These are phyloP conservation scores for Montipora capricornis DNA, from an alignment of 64 coral and sea anemone species.

Conservation along the genomic window DNA sequence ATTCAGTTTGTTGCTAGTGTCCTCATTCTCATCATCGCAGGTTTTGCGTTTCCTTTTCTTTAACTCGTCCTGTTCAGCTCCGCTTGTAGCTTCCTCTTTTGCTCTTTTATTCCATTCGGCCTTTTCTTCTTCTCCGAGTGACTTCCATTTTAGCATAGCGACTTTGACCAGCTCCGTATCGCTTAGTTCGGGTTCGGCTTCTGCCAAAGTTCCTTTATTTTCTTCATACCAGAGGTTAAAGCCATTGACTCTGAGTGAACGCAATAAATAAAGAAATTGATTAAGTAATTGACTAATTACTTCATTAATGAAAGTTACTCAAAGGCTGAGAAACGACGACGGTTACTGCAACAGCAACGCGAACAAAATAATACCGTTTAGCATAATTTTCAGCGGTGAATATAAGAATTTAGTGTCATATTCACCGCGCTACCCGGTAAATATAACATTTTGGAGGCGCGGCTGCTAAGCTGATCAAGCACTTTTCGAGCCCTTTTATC, in stretches of 20 bases:
- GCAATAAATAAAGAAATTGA: neutral
- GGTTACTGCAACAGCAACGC: no score
- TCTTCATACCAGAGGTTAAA: conserved; percentile 87
- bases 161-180: conserved; percentile 70
- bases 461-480: no score
- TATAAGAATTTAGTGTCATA: no score
- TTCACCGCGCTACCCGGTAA: no score
- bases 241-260: conserved; percentile 69
- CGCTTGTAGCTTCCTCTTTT: neutral
- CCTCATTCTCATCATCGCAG: conserved; percentile 59
- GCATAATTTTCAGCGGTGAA: no score
- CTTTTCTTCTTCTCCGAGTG: conserved; percentile 64
- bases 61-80: conserved; percentile 40
- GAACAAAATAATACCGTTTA: no score
- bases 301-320: no score
- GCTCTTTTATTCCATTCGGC: conserved; percentile 81
- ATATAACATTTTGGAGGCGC: no score
- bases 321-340: no score
- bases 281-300: no score
- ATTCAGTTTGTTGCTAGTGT: conserved; percentile 12
- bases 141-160: conserved; percentile 80
- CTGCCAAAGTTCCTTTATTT: conserved; percentile 44
- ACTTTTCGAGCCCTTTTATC: no score
- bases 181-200: conserved; percentile 67
- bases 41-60: conserved; percentile 73